A percentile compares a stretch with the other conserved stretches of the same genome.
Conservation (phyloP, 1,140 invertebrate species). For the Diorhabda carinulata region DNA sequence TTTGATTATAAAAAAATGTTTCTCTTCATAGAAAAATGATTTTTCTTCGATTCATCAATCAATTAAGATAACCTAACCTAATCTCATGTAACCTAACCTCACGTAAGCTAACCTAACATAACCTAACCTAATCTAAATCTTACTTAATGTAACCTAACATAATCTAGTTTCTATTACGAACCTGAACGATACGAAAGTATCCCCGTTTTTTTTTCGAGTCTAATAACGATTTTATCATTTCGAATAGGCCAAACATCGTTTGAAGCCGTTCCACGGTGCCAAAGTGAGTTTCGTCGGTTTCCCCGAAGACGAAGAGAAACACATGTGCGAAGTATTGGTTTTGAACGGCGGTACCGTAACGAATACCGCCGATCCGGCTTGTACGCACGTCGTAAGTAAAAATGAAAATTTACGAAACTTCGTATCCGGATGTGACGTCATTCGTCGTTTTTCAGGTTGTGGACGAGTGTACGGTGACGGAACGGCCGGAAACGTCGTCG, state of each 20-base stretch:
- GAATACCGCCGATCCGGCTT: conserved; percentile 71
- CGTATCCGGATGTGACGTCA: too few relatives aligned
- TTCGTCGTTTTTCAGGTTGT: conserved; percentile 60
- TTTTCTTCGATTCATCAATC: too few relatives aligned
- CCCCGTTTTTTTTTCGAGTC: conserved; percentile 28
- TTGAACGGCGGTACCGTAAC: conserved; percentile 79
- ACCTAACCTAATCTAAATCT: too few relatives aligned
- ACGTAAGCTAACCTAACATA: too few relatives aligned
- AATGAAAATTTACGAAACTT: too few relatives aligned
- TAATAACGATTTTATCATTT: not conserved
- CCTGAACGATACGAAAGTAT: conserved; percentile 7
- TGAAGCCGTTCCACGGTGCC: conserved; percentile 85
- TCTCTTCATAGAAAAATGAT: too few relatives aligned
- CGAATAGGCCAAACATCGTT: conserved; percentile 60
- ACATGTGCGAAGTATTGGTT: conserved; percentile 85
- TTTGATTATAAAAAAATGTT: too few relatives aligned
- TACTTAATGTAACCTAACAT: too few relatives aligned
- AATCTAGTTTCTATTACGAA: not conserved
- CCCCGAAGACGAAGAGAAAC: conserved; percentile 77
- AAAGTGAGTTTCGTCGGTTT: conserved; percentile 87
- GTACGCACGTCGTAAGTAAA: conserved; percentile 83
- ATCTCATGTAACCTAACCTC: too few relatives aligned
- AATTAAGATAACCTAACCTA: too few relatives aligned
- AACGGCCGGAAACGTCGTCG: conserved; percentile 60
- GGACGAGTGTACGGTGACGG: conserved; percentile 68